phyloP scores from a whole-genome alignment of 2,797 vertebrate genomes.

The Labeo calbasu region DNA sequence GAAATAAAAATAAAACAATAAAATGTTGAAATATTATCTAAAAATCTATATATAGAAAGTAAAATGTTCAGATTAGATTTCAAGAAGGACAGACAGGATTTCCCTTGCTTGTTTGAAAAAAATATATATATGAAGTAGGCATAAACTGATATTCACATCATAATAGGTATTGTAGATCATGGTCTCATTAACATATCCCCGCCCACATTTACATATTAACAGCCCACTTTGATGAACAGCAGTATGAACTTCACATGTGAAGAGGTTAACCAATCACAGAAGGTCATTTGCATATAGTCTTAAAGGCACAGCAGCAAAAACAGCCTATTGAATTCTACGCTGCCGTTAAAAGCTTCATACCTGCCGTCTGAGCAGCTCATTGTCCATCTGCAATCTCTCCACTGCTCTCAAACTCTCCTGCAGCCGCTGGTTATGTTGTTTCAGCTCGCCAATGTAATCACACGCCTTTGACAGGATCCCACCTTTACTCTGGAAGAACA shows the following conservation, averaged over 20 bases:
- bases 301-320: not conserved
- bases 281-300: not conserved
- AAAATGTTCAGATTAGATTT: not conserved
- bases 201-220: not conserved
- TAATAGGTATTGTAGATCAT: not conserved
- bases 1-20: no score
- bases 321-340: not conserved
- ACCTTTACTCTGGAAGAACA: constrained; percentile 88
- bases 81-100: not conserved
- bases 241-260: not conserved
- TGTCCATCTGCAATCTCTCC: constrained; percentile 89
- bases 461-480: constrained; percentile 94
- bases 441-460: constrained; percentile 89
- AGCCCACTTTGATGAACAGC: not conserved
- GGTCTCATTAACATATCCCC: not conserved
- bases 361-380: constrained; percentile 88
- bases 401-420: constrained; percentile 89
- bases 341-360: constrained; percentile 65
- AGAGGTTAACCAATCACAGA: not conserved
- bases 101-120: not conserved
- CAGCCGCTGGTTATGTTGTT: constrained; percentile 87
- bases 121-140: not conserved
- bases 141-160: not conserved
- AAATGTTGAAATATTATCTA: not conserved
- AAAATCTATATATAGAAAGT: not conserved